Percentiles rank a stretch among this genome's conserved stretches.
phyloP scores from a whole-genome alignment of 1,140 invertebrate species.

The Solen grandis region DNA sequence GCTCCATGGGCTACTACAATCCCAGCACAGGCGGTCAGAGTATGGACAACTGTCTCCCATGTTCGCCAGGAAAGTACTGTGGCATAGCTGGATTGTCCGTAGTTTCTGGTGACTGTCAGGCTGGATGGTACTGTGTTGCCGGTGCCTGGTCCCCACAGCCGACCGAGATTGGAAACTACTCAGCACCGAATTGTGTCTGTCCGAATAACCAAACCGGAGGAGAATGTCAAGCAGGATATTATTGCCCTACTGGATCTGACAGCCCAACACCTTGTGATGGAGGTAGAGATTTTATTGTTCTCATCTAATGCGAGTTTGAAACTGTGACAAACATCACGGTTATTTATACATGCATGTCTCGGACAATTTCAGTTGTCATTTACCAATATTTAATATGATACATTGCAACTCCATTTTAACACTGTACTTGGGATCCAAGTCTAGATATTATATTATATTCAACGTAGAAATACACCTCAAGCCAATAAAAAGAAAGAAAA shows the following conservation, averaged over 20 bases:
- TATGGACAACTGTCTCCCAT: slow-evolving; percentile 69
- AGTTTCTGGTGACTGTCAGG: slow-evolving; percentile 69
- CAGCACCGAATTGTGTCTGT: slow-evolving; percentile 70
- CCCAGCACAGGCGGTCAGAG: slow-evolving; percentile 63
- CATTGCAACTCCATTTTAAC: too few species aligned
- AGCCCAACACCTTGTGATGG: slow-evolving; percentile 66
- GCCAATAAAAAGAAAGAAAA: too few species aligned
- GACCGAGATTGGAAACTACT: slow-evolving; percentile 70
- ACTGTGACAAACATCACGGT: too few species aligned
- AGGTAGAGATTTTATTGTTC: slow-evolving; percentile 64
- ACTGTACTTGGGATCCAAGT: too few species aligned
- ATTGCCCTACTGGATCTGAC: slow-evolving; percentile 73
- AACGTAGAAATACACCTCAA: too few species aligned
- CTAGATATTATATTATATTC: too few species aligned
- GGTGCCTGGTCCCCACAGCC: slow-evolving; percentile 73
- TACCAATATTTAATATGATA: too few species aligned
- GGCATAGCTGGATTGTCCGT: slow-evolving; percentile 65
- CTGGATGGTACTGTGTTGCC: slow-evolving; percentile 76
- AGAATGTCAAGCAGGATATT: slow-evolving; percentile 73
- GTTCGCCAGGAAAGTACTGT: slow-evolving; percentile 75
- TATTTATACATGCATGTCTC: too few species aligned
- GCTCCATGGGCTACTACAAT: slow-evolving; percentile 72
- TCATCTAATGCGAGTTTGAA: too few species aligned
- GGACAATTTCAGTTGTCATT: too few species aligned
- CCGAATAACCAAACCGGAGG: slow-evolving; percentile 76